These are phyloP conservation scores for Tenthredo scrophulariae DNA, from an alignment of 2,888 invertebrate genomes.

Conservation along the genomic window DNA sequence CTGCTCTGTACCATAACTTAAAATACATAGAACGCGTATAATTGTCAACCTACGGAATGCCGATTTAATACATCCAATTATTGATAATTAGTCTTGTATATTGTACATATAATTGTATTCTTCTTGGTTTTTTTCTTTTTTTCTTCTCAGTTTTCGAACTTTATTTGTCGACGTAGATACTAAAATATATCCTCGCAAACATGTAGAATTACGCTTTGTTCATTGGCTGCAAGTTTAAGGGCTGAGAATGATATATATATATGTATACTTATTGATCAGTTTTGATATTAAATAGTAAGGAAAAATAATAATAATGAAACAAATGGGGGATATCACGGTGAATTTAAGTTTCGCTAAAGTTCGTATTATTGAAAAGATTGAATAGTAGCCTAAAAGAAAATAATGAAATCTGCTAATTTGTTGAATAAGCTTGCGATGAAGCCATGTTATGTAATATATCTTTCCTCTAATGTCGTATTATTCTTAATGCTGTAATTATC, in stretches of 20 bases:
- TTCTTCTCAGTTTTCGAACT: background rate
- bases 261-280: background rate
- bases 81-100: conserved; percentile 34
- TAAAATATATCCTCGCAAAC: background rate
- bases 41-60: background rate
- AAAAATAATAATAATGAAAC: background rate
- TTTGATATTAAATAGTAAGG: background rate
- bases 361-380: background rate
- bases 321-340: background rate
- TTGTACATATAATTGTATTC: conserved; percentile 18
- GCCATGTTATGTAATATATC: conserved; percentile 3
- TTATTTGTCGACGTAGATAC: background rate
- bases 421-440: background rate
- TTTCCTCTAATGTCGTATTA: background rate
- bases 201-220: background rate
- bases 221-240: background rate
- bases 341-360: background rate
- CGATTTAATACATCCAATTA: conserved; percentile 19
- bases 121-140: background rate
- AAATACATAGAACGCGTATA: background rate
- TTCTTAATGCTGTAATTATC: conserved; percentile 28
- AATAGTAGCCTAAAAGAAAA: background rate
- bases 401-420: background rate
- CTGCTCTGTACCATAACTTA: background rate
- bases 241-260: background rate